Evolutionary conservation across 2,113 vertebrate genomes (phyloP), one percentile per base, ranked within the genome.

Genomic region (Ornithorhynchus anatinus): DNA sequence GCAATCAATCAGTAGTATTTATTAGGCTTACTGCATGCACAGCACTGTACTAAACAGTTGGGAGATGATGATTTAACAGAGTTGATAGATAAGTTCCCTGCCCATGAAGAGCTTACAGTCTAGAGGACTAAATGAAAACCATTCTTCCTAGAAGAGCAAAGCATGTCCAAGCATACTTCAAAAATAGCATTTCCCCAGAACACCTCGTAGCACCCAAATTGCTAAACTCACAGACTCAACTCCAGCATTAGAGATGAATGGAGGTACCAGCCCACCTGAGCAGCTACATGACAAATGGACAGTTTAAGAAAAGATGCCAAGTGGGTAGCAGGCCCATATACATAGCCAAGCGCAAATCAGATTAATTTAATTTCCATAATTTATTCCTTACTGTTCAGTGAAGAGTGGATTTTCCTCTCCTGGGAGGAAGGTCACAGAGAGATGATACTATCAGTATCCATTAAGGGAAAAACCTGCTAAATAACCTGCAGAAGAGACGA

Each of bases 241-340:
- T 77, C 66, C 82, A 80, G 77, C 69, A 84, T 81, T 79, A 83
- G 33, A 67, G 61, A 47, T 74, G 59, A 74, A 83, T n/a, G n/a
- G n/a, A n/a, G n/a, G n/a, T n/a, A n/a, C n/a, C n/a, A n/a, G n/a
- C n/a, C n/a, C n/a, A n/a, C n/a, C n/a, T n/a, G n/a, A n/a, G n/a
- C n/a, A n/a, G n/a, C n/a, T n/a, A n/a, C n/a, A n/a, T n/a, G n/a
- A n/a, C n/a, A n/a, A n/a, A n/a, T n/a, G n/a, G n/a, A n/a, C n/a
- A n/a, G n/a, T n/a, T n/a, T n/a, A n/a, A n/a, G n/a, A n/a, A n/a
- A n/a, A n/a, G n/a, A n/a, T n/a, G n/a, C n/a, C n/a, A n/a, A n/a
- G n/a, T n/a, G n/a, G n/a, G n/a, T n/a, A n/a, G n/a, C n/a, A n/a
- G n/a, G n/a, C n/a, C n/a, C n/a, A 56, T 8, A 1, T 59, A 74